A percentile compares a stretch with the other conserved stretches of the same genome.
Evolutionary conservation across 2,797 vertebrate species (phyloP).

Genomic region (Etheostoma perlongum): DNA sequence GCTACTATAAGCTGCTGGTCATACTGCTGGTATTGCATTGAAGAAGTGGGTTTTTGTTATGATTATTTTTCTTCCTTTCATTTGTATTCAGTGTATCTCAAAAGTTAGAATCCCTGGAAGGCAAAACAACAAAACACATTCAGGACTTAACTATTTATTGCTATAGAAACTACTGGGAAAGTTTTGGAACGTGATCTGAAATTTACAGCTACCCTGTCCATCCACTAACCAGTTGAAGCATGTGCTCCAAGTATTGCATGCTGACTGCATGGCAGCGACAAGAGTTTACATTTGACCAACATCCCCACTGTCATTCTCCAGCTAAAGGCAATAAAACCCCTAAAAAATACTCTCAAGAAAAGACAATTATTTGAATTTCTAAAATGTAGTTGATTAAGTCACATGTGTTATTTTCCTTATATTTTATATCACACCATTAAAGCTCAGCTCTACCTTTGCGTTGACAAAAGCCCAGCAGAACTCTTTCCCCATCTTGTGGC

Average conservation of each 20-base stretch:
- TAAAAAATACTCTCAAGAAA: background rate
- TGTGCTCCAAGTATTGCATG: no score
- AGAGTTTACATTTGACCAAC: no score
- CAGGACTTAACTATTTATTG: slow-evolving; percentile 13
- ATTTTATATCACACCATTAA: background rate
- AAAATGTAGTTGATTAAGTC: slow-evolving; percentile 20
- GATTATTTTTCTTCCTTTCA: background rate
- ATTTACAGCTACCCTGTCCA: background rate
- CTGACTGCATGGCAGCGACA: no score
- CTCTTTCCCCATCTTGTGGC: slow-evolving; percentile 69
- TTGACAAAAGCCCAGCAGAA: background rate
- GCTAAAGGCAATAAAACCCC: no score
- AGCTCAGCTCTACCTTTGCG: background rate
- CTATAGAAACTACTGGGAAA: background rate
- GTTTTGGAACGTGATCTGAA: slow-evolving; percentile 2
- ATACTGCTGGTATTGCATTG: fast-evolving
- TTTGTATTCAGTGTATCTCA: background rate
- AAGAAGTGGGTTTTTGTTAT: background rate
- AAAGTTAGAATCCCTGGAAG: background rate
- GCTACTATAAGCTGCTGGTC: background rate
- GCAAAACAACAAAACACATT: background rate
- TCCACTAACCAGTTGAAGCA: no score
- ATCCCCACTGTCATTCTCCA: no score
- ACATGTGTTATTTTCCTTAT: background rate
- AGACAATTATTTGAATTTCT: slow-evolving; percentile 22